Percentiles rank a stretch among this genome's conserved stretches.
These are phyloP conservation scores for Andrena haemorrhoa DNA, from an alignment of 2,888 invertebrate genomes.

Conservation along the genomic window DNA sequence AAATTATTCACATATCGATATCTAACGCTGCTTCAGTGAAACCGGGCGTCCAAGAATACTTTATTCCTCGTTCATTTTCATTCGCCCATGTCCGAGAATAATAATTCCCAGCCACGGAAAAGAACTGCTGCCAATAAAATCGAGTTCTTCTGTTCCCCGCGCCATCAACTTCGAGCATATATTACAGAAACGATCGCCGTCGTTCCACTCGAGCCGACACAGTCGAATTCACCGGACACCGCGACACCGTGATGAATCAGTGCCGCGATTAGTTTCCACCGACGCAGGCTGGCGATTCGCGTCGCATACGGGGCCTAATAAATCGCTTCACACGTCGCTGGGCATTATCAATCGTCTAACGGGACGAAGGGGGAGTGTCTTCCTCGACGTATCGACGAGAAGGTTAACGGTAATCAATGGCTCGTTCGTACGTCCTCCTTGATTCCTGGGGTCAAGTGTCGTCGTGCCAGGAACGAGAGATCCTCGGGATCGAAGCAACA, in stretches of 20 bases:
- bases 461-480: not conserved
- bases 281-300: not conserved
- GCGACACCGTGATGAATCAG: slow-evolving; percentile 2
- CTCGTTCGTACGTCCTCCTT: slow-evolving; percentile 50
- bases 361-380: slow-evolving; percentile 46
- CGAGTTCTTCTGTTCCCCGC: not conserved
- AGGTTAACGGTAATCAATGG: slow-evolving; percentile 70
- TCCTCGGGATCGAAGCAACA: slow-evolving; percentile 12
- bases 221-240: not conserved
- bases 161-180: too few species aligned
- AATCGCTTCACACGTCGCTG: slow-evolving; percentile 60
- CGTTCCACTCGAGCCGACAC: not conserved
- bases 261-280: slow-evolving; percentile 8
- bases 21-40: not conserved
- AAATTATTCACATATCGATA: slow-evolving; percentile 1
- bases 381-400: slow-evolving; percentile 44
- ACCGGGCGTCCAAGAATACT: not conserved
- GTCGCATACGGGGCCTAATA: slow-evolving; percentile 48
- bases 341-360: slow-evolving; percentile 67
- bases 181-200: too few species aligned
- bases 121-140: not conserved
- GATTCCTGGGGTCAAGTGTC: slow-evolving; percentile 64
- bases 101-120: not conserved
- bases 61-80: not conserved
- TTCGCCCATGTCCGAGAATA: not conserved